Percentiles rank a stretch among this genome's conserved stretches.
Conservation (phyloP, 2,113 vertebrate genomes). For the Tetraodon nigroviridis region DNA sequence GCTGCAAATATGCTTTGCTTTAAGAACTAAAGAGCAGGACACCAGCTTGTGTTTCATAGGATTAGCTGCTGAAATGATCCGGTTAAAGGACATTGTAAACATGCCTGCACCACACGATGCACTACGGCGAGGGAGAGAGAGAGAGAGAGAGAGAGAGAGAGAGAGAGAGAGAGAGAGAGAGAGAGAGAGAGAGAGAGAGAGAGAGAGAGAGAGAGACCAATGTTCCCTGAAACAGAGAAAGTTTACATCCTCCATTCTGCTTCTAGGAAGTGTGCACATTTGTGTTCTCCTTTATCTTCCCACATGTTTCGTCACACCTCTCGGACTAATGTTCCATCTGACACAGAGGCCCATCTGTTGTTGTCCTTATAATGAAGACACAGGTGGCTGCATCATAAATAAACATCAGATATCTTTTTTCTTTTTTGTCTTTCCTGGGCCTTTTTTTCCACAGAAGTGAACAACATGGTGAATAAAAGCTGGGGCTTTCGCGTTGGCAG, state of each 20-base stretch:
- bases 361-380: background rate
- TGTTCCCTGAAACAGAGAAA: constrained; percentile 2
- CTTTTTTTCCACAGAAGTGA: too few species aligned
- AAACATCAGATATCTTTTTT: background rate
- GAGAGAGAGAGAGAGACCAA: constrained; percentile 30
- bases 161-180: constrained; percentile 31
- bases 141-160: constrained; percentile 4
- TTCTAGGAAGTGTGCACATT: background rate
- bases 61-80: constrained; percentile 36
- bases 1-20: constrained; percentile 5
- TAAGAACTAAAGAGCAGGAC: constrained; percentile 14
- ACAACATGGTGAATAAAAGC: constrained; percentile 15
- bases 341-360: background rate
- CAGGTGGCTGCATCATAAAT: background rate
- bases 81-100: constrained; percentile 26
- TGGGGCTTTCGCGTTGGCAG: constrained; percentile 1
- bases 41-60: constrained; percentile 20
- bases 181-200: constrained; percentile 3
- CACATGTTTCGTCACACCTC: too few species aligned
- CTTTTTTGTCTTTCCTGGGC: too few species aligned
- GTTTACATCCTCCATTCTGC: background rate
- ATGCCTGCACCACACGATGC: constrained; percentile 10
- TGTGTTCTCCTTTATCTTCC: background rate
- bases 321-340: background rate
- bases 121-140: constrained; percentile 26